Evolutionary conservation across 2,113 vertebrate species (phyloP).

Genomic region (Carassius auratus): DNA sequence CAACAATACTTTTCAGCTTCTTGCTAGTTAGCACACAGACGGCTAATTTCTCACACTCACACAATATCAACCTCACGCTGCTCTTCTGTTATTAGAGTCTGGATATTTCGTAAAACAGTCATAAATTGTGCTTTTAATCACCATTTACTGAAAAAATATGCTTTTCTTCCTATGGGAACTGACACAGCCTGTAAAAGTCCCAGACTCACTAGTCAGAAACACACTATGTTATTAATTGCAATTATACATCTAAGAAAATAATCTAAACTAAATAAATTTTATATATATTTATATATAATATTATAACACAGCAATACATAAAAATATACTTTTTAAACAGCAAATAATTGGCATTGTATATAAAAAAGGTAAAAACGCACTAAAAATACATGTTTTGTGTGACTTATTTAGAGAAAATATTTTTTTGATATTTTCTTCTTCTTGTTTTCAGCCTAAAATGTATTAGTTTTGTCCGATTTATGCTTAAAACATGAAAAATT

Average conservation of each 20-base stretch:
- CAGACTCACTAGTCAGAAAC: neutral
- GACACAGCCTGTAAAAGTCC: neutral
- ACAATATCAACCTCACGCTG: conserved; percentile 2
- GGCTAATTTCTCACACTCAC: neutral
- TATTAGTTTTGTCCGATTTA: no score
- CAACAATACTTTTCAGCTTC: conserved; percentile 16
- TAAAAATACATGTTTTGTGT: no score
- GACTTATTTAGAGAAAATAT: neutral
- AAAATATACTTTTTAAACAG: no score
- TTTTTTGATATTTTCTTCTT: neutral
- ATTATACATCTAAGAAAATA: neutral
- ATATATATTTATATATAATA: no score
- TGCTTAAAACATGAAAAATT: no score
- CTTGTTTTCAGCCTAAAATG: neutral
- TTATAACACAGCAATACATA: no score
- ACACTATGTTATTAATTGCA: neutral
- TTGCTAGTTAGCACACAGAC: conserved; percentile 19
- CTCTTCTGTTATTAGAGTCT: conserved; percentile 24
- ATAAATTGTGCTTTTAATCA: conserved; percentile 28
- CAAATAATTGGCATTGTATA: no score
- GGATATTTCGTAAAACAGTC: conserved; percentile 43
- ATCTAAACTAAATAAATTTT: no score
- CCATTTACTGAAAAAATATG: conserved; percentile 68
- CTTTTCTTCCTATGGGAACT: neutral
- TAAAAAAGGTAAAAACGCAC: no score